These are phyloP conservation scores for Deroptyus accipitrinus DNA, from an alignment of 2,113 vertebrate genomes.

Conservation along the genomic window DNA sequence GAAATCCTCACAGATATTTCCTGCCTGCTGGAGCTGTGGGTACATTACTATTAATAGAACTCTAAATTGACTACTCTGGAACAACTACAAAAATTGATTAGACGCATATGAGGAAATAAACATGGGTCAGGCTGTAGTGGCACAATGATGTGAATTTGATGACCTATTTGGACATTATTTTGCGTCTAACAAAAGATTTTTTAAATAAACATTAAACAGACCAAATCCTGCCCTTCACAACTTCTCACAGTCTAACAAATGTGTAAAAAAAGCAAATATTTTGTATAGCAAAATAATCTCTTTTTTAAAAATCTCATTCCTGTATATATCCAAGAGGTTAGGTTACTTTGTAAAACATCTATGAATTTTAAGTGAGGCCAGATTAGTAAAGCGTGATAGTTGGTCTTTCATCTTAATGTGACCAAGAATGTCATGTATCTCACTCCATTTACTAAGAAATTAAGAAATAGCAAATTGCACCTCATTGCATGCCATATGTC, in stretches of 20 bases:
- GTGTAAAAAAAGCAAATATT: conserved; percentile 41
- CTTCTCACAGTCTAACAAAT: conserved; percentile 15
- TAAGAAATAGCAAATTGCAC: conserved; percentile 47
- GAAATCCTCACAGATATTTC: not conserved
- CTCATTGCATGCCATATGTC: conserved; percentile 24
- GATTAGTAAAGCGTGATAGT: conserved; percentile 23
- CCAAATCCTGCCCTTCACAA: conserved; percentile 20
- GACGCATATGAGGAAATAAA: conserved; percentile 35
- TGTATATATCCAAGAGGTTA: conserved; percentile 40
- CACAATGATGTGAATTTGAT: not conserved
- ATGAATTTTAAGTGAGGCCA: conserved; percentile 38
- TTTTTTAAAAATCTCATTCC: not conserved
- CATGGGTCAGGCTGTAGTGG: not conserved
- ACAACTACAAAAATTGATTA: conserved; percentile 49
- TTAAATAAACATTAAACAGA: conserved; percentile 17
- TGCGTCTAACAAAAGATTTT: conserved; percentile 4
- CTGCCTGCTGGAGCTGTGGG: not conserved
- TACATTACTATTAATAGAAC: conserved; percentile 41
- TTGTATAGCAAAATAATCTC: not conserved
- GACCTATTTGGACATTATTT: conserved; percentile 7
- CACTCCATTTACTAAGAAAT: conserved; percentile 32
- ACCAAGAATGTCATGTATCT: conserved; percentile 46
- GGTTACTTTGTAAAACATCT: conserved; percentile 21
- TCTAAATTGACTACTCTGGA: conserved; percentile 27
- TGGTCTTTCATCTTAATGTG: conserved; percentile 50